These are phyloP conservation scores for Ceyx melanurus DNA, from an alignment of 2,113 vertebrate species.

Conservation along the genomic window DNA sequence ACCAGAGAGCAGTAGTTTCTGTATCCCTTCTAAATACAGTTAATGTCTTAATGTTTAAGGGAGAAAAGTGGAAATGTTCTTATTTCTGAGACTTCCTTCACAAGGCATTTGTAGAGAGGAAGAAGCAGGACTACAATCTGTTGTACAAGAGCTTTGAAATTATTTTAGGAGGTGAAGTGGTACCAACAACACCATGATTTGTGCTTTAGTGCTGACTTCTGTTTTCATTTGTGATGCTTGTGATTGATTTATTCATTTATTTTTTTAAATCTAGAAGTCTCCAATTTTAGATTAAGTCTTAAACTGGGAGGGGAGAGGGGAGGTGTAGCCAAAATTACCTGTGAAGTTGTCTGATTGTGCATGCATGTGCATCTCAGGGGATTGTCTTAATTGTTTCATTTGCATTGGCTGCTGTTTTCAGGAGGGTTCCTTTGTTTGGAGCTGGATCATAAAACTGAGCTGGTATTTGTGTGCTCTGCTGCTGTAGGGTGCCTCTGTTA, in stretches of 20 bases:
- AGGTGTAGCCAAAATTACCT: not conserved
- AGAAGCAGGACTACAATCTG: not conserved
- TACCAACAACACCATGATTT: not conserved
- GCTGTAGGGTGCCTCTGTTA: not conserved
- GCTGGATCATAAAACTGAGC: not conserved
- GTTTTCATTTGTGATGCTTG: not conserved
- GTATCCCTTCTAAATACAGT: not conserved
- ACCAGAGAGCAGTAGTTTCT: not conserved
- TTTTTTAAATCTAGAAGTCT: not conserved
- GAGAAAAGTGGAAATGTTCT: not conserved
- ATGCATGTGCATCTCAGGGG: fast-evolving
- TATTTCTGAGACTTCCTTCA: not conserved
- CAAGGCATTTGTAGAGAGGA: not conserved
- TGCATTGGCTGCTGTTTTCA: not conserved
- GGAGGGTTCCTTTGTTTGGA: not conserved
- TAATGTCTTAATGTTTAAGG: not conserved
- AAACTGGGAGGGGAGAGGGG: not conserved
- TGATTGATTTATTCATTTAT: not conserved
- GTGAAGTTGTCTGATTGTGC: not conserved
- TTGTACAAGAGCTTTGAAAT: not conserved
- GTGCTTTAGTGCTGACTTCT: not conserved
- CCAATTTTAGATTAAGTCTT: not conserved
- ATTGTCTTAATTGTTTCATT: not conserved
- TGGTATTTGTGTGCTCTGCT: not conserved
- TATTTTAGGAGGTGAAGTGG: not conserved